phyloP scores from a whole-genome alignment of 2,113 vertebrate species.

The Theropithecus gelada region DNA sequence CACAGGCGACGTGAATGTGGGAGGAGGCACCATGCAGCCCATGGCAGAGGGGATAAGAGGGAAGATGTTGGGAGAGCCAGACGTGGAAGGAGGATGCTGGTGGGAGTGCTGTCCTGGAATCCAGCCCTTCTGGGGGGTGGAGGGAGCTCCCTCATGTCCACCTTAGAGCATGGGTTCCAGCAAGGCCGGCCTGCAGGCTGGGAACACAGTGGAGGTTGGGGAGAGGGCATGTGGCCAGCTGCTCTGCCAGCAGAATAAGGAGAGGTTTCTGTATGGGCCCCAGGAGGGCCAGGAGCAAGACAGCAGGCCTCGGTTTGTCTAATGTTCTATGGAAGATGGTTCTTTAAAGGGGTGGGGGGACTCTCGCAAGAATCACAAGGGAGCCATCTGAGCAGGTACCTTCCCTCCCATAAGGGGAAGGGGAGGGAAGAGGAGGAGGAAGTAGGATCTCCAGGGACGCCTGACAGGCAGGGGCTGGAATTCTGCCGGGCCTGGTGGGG shows the following conservation, averaged over 20 bases:
- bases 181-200: background rate
- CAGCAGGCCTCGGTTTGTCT: background rate
- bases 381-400: background rate
- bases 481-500: background rate
- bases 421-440: background rate
- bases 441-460: background rate
- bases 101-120: background rate
- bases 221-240: background rate
- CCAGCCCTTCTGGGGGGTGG: background rate
- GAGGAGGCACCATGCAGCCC: background rate
- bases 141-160: background rate
- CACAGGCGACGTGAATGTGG: background rate
- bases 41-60: background rate
- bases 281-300: rapidly evolving
- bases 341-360: background rate
- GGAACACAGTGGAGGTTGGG: background rate
- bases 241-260: background rate
- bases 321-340: background rate
- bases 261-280: background rate
- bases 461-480: background rate
- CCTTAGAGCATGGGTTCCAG: background rate
- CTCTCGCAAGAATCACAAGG: background rate
- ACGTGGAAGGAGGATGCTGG: background rate
- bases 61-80: background rate
- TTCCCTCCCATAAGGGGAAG: too few relatives aligned